These are phyloP conservation scores for Littorina saxatilis DNA, from an alignment of 1,140 invertebrate genomes.

Conservation along the genomic window DNA sequence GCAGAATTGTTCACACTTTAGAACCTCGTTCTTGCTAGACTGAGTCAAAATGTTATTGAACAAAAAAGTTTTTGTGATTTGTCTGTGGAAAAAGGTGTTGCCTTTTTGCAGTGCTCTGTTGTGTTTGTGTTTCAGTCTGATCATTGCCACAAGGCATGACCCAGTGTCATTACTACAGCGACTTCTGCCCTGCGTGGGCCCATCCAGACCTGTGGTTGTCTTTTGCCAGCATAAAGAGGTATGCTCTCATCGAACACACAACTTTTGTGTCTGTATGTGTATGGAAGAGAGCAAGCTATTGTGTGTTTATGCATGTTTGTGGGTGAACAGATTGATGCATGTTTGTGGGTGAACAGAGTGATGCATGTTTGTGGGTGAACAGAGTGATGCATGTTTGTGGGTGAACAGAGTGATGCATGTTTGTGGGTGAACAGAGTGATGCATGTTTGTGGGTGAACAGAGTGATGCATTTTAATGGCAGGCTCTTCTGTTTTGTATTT, in stretches of 20 bases:
- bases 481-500: too few species aligned
- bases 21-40: not conserved
- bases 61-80: not conserved
- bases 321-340: too few species aligned
- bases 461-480: too few species aligned
- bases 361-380: not conserved
- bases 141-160: conserved; percentile 89
- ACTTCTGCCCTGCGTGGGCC: conserved; percentile 85
- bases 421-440: too few species aligned
- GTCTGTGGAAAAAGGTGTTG: not conserved
- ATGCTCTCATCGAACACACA: too few species aligned
- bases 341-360: too few species aligned
- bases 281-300: too few species aligned
- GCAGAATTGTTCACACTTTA: too few species aligned
- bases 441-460: too few species aligned
- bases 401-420: too few species aligned
- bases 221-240: conserved; percentile 86
- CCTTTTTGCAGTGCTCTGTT: not conserved
- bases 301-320: conserved; percentile 19
- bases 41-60: not conserved
- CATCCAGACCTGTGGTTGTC: conserved; percentile 89
- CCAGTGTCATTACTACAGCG: conserved; percentile 86
- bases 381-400: too few species aligned
- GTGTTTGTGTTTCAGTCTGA: conserved; percentile 76
- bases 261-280: too few species aligned